These are phyloP conservation scores for Aspidiotus destructor DNA, from an alignment of 2,888 invertebrate genomes.

Conservation along the genomic window DNA sequence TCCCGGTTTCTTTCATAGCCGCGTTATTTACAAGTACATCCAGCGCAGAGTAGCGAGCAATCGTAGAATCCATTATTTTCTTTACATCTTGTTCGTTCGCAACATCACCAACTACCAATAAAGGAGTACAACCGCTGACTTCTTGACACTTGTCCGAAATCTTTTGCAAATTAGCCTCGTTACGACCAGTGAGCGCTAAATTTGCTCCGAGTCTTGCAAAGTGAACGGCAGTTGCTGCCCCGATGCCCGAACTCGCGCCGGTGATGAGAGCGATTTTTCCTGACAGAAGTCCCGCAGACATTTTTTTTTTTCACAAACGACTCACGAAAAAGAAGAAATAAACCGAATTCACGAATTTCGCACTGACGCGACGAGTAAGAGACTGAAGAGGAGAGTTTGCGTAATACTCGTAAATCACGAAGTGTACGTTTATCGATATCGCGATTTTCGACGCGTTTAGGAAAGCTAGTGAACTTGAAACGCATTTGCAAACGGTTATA, in stretches of 20 bases:
- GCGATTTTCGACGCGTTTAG: too few relatives aligned
- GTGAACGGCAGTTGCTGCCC: slow-evolving; percentile 67
- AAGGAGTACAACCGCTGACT: slow-evolving; percentile 44
- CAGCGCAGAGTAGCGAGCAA: slow-evolving; percentile 63
- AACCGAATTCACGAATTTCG: too few relatives aligned
- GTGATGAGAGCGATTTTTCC: slow-evolving; percentile 66
- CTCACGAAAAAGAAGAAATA: too few relatives aligned
- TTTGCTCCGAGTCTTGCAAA: slow-evolving; percentile 65
- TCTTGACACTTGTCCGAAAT: slow-evolving; percentile 51
- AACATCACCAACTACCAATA: slow-evolving; percentile 59
- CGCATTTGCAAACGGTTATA: too few relatives aligned
- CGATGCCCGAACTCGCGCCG: slow-evolving; percentile 79
- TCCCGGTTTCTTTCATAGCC: slow-evolving; percentile 72
- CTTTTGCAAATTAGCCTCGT: slow-evolving; percentile 55
- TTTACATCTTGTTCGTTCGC: slow-evolving; percentile 63
- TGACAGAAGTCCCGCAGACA: slow-evolving; percentile 45
- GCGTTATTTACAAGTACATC: slow-evolving; percentile 87
- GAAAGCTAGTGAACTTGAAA: too few relatives aligned
- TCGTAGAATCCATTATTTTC: slow-evolving; percentile 59
- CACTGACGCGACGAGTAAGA: too few relatives aligned
- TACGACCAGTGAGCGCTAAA: slow-evolving; percentile 62
- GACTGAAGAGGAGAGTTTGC: too few relatives aligned
- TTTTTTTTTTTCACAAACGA: too few relatives aligned
- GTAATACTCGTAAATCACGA: too few relatives aligned
- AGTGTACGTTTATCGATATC: too few relatives aligned